Evolutionary conservation across 2,888 invertebrate species (phyloP), one percentile per base, ranked within the genome.

Genomic region (Lagria hirta): DNA sequence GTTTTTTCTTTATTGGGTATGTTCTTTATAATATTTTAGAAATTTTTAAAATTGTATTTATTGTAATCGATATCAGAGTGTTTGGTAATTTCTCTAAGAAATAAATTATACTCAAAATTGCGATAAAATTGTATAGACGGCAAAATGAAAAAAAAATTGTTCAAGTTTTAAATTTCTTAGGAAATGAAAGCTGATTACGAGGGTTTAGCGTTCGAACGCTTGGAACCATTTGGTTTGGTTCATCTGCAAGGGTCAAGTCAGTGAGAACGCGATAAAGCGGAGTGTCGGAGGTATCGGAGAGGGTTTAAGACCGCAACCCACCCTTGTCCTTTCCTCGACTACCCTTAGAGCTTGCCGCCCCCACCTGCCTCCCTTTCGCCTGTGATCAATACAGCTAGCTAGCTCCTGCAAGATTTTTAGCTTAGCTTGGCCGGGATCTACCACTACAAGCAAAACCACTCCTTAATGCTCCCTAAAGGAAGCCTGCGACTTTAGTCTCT

Each of bases 371-470:
- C 62, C 65, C 61, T 59, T 59, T 45, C 55, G 55, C 58, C 54
- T 52, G 67, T 69, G 70, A 72, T 72, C 72, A 70, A 72, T 72
- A 72, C 71, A 72, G 72, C 72, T 70, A 65, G 69, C 67, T 64
- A 63, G 68, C 68, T 69, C 68, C 70, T 72, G 72, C 72, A 72
- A 72, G 71, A 71, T 69, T 70, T 71, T 70, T 68, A 69, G 71
- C 71, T 71, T 71, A 70, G 69, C 69, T 70, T 65, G 69, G 66
- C 71, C 69, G 69, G 70, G 70, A 60, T 62, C 57, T 58, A 55
- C 57, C 55, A 52, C 52, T 57, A 56, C 60, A 57, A 58, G 65
- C 66, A 65, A 62, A 68, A 69, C 70, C 70, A 68, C 69, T 71
- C 72, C 72, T 71, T 71, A 66, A 62, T 65, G 65, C 60, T 58